Base-by-base conservation (phyloP, 2,888 invertebrate genomes). In the Emesis russula region DNA sequence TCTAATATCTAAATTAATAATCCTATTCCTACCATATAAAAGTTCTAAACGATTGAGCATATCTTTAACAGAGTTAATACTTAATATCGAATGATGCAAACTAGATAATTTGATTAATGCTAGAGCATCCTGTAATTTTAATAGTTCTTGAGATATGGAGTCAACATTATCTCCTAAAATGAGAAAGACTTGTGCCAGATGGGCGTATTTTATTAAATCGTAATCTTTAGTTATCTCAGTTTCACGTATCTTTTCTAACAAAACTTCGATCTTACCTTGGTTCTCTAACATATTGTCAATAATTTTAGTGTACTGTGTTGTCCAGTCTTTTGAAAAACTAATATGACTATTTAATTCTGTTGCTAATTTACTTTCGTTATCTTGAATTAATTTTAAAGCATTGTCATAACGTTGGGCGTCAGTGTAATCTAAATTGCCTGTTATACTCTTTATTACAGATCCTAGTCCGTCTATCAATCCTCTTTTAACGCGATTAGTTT, bases 51-150 rank as follows among this genome's bases (percentile, higher is more conserved):
- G 87, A 63, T 25, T 33, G 71, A 92, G 58, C 75, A 92, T 93
- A 75, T 33, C 25, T 9, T 66, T 33, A 58, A 91, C 80, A 3
- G 88, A 48, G 77, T 88, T 80, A 68, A 88, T 68, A 38, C 70
- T 70, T 76, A 36, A 6, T 36, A 36, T 36, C 6, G 36, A 36
- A 36, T 36, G 36, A 36, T 36, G 6, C 36, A 36, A 36, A 6
- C 1, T 36, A 36, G 36, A 36, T 36, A 5, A 6, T 6, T 36
- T 36, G 6, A 36, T 87, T 75, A 92, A 92, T 76, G 84, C 88
- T 82, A 89, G 71, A 38, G 74, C 84, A 87, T 92, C 84, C 81
- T 92, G 88, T 85, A 87, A 78, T 74, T 84, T 86, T 66, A 78
- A 70, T 73, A 88, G 31, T 38, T 90, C 88, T 58, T 48, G n/a